phyloP scores from a whole-genome alignment of 2,113 vertebrate species.

The Nycticryphes semicollaris region DNA sequence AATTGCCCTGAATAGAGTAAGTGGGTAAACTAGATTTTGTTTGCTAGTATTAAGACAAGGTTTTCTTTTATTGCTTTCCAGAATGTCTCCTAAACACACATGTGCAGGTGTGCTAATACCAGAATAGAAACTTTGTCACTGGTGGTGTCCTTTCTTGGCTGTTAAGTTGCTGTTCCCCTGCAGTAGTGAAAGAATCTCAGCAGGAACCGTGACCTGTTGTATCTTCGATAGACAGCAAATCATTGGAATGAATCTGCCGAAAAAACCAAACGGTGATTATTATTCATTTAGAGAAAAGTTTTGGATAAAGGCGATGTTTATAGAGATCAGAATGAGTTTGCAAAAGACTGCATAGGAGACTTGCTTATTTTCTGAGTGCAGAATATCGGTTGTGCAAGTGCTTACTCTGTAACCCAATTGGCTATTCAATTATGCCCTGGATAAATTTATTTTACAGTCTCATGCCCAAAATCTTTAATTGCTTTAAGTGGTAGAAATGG shows the following conservation, averaged over 20 bases:
- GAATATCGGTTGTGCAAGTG: not conserved
- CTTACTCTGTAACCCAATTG: not conserved
- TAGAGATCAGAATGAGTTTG: constrained; percentile 30
- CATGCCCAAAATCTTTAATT: constrained; percentile 14
- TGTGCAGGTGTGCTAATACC: not conserved
- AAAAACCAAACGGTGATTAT: not conserved
- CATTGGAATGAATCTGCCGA: not conserved
- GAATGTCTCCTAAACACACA: not conserved
- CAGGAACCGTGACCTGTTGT: not conserved
- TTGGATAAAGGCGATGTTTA: constrained; percentile 7
- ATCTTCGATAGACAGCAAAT: not conserved
- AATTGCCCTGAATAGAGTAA: not conserved
- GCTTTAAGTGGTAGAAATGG: not conserved
- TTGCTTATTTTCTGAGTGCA: not conserved
- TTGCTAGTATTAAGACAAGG: not conserved
- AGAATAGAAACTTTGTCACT: not conserved
- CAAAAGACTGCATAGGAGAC: not conserved
- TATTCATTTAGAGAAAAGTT: not conserved
- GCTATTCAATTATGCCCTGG: not conserved
- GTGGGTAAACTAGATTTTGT: not conserved
- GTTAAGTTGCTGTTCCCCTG: not conserved
- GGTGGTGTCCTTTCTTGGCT: not conserved
- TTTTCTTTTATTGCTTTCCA: not conserved
- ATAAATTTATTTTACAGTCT: constrained; percentile 21
- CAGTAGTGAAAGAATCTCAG: not conserved